Conservation (phyloP, 2,797 vertebrate genomes). For the Xyrichtys novacula region DNA sequence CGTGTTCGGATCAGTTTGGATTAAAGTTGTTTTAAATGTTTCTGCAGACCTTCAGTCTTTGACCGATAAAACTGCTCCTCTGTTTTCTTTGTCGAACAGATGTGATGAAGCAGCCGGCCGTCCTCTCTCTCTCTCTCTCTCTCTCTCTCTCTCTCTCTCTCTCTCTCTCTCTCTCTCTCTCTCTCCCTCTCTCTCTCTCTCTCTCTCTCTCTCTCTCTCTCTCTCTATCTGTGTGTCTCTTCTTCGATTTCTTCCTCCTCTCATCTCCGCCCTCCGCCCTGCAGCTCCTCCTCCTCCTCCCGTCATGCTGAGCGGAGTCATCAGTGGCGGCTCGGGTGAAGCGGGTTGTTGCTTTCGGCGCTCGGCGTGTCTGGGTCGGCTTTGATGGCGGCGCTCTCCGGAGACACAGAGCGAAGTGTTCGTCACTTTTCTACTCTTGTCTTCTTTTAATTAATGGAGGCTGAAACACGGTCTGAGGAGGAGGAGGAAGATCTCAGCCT, state of each 20-base stretch:
- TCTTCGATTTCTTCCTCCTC: slow-evolving; percentile 10
- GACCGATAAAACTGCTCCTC: background rate
- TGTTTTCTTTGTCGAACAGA: background rate
- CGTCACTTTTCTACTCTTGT: slow-evolving; percentile 45
- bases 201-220: background rate
- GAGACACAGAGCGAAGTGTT: slow-evolving; percentile 33
- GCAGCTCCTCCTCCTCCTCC: slow-evolving; percentile 24
- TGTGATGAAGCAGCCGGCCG: background rate
- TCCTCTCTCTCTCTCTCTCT: slow-evolving; percentile 4
- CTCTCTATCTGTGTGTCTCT: slow-evolving; percentile 10
- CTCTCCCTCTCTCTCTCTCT: slow-evolving; percentile 14
- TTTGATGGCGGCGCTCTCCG: slow-evolving; percentile 53
- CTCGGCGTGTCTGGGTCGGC: slow-evolving; percentile 27
- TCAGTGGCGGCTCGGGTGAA: background rate
- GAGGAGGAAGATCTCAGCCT: slow-evolving; percentile 15
- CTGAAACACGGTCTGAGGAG: slow-evolving; percentile 27
- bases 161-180: slow-evolving; percentile 5
- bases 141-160: background rate
- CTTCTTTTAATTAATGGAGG: slow-evolving; percentile 64
- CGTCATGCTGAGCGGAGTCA: slow-evolving; percentile 28
- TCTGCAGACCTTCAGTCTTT: background rate
- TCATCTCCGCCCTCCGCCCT: slow-evolving; percentile 11
- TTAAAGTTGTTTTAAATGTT: too few relatives aligned
- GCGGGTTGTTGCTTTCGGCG: slow-evolving; percentile 10
- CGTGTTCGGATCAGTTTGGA: too few relatives aligned